Evolutionary conservation across 2,888 invertebrate species (phyloP), one percentile per base, ranked within the genome.

Genomic region (Drosophila paucipuncta): DNA sequence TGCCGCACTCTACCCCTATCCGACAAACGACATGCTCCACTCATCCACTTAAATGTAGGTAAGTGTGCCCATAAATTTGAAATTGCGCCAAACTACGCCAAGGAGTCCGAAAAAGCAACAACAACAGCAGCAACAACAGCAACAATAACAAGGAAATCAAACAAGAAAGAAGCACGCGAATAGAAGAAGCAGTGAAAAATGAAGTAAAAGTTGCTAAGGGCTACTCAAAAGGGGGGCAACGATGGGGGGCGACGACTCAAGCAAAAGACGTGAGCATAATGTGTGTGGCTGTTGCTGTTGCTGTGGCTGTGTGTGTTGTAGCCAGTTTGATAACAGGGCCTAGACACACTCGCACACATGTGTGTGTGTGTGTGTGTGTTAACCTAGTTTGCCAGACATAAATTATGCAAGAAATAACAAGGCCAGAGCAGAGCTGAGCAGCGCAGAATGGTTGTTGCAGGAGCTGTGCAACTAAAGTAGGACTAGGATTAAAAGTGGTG

Each of bases 321-420:
- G 80, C 50, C 65, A 65, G 61, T 81, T 68, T 78, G 78, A 78
- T 78, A 82, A 79, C 73, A 82, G 54, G 22, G 73, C 74, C 82
- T 79, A 79, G 67, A 80, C 58, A 67, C 52, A 68, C 58, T 65
- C 68, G 54, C 13, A 53, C 47, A 59, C 35, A 35, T 33, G 43
- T 63, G 67, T 73, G 54, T 63, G 61, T 70, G 68, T 70, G 58
- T 68, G 74, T 68, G 66, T 86, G 67, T 75, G 63, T 87, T 47
- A 90, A 85, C 90, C 90, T 84, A 86, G 85, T 85, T 86, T 87
- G 76, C 49, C 76, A 82, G 65, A 85, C 89, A 90, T 91, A 91
- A 91, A 88, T 88, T 88, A 88, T 88, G 91, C 91, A 88, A 88
- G 90, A 73, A 75, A 79, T 31, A 73, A 80, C 71, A 52, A 52